Base-by-base conservation (phyloP, 1,140 invertebrate genomes). In the Lutraria rhynchaena region DNA sequence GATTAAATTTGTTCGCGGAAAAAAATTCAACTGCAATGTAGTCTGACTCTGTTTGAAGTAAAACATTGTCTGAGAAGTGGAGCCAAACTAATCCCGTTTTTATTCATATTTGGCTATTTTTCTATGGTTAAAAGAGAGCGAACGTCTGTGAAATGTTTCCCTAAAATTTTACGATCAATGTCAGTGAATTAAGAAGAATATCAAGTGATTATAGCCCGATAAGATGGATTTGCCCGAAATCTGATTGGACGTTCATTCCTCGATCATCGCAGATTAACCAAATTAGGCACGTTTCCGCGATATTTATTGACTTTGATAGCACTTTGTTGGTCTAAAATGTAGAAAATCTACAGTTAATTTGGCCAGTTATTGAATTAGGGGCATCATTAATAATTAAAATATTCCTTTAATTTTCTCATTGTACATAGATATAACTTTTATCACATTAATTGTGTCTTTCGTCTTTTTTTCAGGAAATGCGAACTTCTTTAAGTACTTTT, bases 291-390 rank as follows among this genome's bases (percentile, higher is more conserved):
- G 58, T 75, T 61, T 44, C 19, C n/a, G 5, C 37, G 57, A 61
- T 29, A 60, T 61, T 46, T 61, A 75, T 75, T 75, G 73, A 60
- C 73, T 61, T 75, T 75, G 58, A 75, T 75, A 61, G 57, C 31
- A 11, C 57, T 33, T n/a, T 35, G 22, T 35, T 63, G 22, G 73
- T 31, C 44, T 75, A 17, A 75, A 75, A 46, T 75, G 73, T 75
- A 75, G 73, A 51, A 71, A 75, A 75, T 75, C 73, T 61, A 75
- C 73, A 75, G 73, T 61, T 60, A 57, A 61, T 75, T 75, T 75
- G 44, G 37, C 33, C 33, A 29, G 24, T 75, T 31, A 75, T 75
- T 51, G 29, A 75, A 75, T 75, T 75, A 75, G 57, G 27, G 24
- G 27, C 24, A 44, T 31, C 55, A 75, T 75, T 60, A 75, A 75